Evolutionary conservation across 2,797 vertebrate genomes (phyloP).

Genomic region (Sebastes umbrosus): DNA sequence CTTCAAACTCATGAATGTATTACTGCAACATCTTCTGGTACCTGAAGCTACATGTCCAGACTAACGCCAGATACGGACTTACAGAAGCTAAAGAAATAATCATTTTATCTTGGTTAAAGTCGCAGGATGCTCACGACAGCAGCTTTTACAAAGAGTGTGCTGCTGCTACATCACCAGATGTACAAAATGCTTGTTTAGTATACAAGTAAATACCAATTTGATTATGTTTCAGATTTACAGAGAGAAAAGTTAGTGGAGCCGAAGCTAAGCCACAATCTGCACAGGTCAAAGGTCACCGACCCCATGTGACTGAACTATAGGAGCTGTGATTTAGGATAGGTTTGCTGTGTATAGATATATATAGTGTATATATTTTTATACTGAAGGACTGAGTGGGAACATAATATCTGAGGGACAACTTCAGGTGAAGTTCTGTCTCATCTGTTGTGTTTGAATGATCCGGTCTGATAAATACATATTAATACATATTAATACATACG

Average conservation of each 20-base stretch:
- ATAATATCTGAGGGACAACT: background rate
- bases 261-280: background rate
- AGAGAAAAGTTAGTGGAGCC: background rate
- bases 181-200: background rate
- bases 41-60: background rate
- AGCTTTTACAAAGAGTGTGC: background rate
- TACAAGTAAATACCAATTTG: background rate
- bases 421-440: background rate
- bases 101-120: background rate
- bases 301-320: background rate
- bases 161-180: background rate
- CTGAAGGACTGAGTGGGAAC: background rate
- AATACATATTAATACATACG: slow-evolving; percentile 77
- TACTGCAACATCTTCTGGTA: background rate
- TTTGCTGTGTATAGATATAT: background rate
- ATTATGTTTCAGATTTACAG: too few relatives aligned
- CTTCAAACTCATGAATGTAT: background rate
- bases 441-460: background rate
- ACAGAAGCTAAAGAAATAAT: background rate
- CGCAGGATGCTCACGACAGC: background rate
- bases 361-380: background rate
- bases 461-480: background rate
- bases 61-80: background rate
- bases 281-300: background rate
- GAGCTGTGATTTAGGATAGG: background rate